These are phyloP conservation scores for Pseudoatta argentina DNA, from an alignment of 1,140 invertebrate species.

Conservation along the genomic window DNA sequence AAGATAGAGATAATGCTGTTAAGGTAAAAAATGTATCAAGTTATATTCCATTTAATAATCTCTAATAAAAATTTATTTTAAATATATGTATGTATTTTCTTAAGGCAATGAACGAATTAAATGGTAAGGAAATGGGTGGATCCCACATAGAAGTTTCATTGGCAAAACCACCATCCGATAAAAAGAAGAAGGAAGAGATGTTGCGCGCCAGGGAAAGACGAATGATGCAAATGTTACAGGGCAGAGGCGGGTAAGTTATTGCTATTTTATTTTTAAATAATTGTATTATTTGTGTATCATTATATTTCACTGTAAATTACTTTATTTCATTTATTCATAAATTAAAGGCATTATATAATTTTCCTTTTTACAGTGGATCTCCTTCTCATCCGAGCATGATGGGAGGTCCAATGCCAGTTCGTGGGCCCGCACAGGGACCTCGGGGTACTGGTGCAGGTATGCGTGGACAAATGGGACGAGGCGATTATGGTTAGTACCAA, in stretches of 20 bases:
- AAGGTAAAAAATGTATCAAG: slow-evolving; percentile 87
- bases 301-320: not conserved
- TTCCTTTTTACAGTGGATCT: slow-evolving; percentile 86
- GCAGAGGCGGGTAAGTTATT: slow-evolving; percentile 91
- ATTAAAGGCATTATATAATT: not conserved
- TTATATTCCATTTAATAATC: not conserved
- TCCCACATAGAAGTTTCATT: slow-evolving; percentile 98
- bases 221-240: slow-evolving; percentile 97
- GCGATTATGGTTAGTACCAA: slow-evolving; percentile 94
- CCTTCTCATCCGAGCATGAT: slow-evolving; percentile 88
- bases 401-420: slow-evolving; percentile 89
- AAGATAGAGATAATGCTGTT: slow-evolving; percentile 97
- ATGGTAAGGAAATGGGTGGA: slow-evolving; percentile 96
- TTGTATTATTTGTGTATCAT: not conserved
- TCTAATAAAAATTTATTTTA: slow-evolving; percentile 41
- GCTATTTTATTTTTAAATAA: slow-evolving; percentile 6
- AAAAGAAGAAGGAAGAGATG: slow-evolving; percentile 99
- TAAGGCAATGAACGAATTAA: slow-evolving; percentile 97
- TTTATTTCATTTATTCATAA: not conserved
- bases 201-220: slow-evolving; percentile 95
- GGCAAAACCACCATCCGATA: slow-evolving; percentile 99
- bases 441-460: slow-evolving; percentile 87
- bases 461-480: slow-evolving; percentile 92
- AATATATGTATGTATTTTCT: slow-evolving; percentile 46
- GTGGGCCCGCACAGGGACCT: slow-evolving; percentile 88